phyloP scores from a whole-genome alignment of 37 sponge, comb jelly and placozoan species.

The Chondrosia reniformis region DNA sequence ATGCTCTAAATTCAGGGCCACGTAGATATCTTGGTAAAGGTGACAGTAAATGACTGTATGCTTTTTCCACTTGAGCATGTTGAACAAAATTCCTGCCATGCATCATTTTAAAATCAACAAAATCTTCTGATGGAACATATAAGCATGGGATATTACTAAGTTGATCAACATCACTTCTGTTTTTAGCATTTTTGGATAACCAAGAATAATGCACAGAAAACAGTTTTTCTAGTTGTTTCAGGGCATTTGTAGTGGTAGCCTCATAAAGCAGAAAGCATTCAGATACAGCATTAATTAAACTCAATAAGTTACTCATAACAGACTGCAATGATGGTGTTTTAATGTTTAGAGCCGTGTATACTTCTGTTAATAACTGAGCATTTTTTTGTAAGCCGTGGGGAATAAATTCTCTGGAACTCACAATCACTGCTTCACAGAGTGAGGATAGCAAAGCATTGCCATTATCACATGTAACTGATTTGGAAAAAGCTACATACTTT shows the following conservation, averaged over 20 bases:
- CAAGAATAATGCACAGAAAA: background rate
- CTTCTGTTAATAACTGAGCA: no score
- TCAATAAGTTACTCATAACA: no score
- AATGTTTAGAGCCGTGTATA: no score
- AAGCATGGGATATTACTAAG: background rate
- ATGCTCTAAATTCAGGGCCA: background rate
- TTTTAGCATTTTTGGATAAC: background rate
- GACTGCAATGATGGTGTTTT: no score
- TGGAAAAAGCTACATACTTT: no score
- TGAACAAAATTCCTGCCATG: conserved; percentile 12
- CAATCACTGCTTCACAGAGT: no score
- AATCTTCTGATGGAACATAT: background rate
- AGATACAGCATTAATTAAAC: no score
- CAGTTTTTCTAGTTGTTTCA: background rate
- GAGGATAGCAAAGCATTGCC: no score
- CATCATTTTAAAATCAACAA: background rate
- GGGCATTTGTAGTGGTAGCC: background rate
- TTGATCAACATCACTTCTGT: background rate
- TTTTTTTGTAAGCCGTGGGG: no score
- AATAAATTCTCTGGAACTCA: no score
- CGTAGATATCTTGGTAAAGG: background rate
- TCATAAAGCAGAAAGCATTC: no score
- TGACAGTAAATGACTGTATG: background rate
- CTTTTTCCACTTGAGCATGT: background rate
- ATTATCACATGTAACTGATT: no score